Evolutionary conservation across 2,113 vertebrate species (phyloP), one percentile per base, ranked within the genome.

Genomic region (Actinemys pallida): DNA sequence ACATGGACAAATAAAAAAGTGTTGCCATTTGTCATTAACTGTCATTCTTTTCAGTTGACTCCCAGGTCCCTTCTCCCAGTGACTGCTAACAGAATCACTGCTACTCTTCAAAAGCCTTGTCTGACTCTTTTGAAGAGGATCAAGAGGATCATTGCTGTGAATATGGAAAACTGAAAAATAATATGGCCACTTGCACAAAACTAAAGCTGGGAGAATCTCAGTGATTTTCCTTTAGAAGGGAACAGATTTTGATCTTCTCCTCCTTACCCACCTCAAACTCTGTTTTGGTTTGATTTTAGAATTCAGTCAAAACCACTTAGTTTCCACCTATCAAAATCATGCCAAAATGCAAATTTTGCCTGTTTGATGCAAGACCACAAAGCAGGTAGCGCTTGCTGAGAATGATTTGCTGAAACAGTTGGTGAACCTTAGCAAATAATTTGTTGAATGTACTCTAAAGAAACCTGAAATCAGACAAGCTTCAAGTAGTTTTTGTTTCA

Each of bases 141-240:
- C 4, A 65, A 82, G 45, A 65, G 6, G 27, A 6, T 47, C 90
- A 75, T 84, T 1, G 6, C 0, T 45, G 42, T 85, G 20, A 39
- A 72, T 72, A 59, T 59, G 27, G 57, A 59, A 11, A 31, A 59
- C 57, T 6, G 57, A 31, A 59, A 59, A 59, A 81, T 90, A 83
- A 27, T 54, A 45, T 2, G 3, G 5, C 7, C 39, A 20, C 10
- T 27, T 1, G 19, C 3, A 10, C 8, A 8, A n/a, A 52, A 31
- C 4, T 62, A 62, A 86, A 93, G 3, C 24, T 86, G n/a, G 27
- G 10, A 49, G 90, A 47, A 20, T 52, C 3, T 72, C 8, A 19
- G 35, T 79, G 24, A 35, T 54, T 75, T 49, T 89, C 50, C 35
- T 80, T 65, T 53, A 86, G 85, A 93, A 20, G 2, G 42, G 35